Evolutionary conservation across 1,140 invertebrate species (phyloP).

Genomic region (Drosophila punjabiensis): DNA sequence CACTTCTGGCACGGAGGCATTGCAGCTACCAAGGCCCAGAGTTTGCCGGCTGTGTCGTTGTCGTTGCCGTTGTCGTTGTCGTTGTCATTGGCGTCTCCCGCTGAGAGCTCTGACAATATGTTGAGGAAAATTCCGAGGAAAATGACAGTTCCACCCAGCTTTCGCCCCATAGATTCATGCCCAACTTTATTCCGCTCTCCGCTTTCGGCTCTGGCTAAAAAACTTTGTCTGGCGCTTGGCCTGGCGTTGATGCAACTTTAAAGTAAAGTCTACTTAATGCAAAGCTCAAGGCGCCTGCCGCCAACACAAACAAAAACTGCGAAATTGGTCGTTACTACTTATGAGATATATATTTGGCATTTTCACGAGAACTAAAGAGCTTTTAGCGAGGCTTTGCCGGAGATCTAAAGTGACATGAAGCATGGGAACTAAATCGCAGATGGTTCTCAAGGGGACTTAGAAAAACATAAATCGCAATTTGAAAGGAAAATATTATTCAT

Average conservation of each 20-base stretch:
- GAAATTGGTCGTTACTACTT: slow-evolving; percentile 54
- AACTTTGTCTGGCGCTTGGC: slow-evolving; percentile 65
- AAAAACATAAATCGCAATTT: slow-evolving; percentile 1
- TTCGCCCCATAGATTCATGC: background rate
- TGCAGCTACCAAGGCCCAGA: slow-evolving; percentile 41
- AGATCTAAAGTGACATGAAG: slow-evolving; percentile 10
- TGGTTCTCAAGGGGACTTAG: background rate
- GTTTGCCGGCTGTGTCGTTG: slow-evolving; percentile 15
- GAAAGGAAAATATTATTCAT: background rate
- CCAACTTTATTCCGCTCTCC: slow-evolving; percentile 25
- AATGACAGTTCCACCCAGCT: slow-evolving; percentile 1
- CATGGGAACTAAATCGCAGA: background rate
- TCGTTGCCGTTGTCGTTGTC: slow-evolving; percentile 20
- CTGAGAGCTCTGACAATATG: slow-evolving; percentile 66
- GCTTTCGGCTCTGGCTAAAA: slow-evolving; percentile 34
- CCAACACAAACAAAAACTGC: slow-evolving; percentile 43
- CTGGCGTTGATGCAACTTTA: slow-evolving; percentile 68
- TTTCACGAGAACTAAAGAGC: slow-evolving; percentile 26
- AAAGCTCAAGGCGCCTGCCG: slow-evolving; percentile 55
- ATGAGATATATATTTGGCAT: slow-evolving; percentile 44
- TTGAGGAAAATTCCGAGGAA: slow-evolving; percentile 29
- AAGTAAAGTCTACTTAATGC: slow-evolving; percentile 72
- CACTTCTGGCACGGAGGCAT: slow-evolving; percentile 45
- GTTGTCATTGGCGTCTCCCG: slow-evolving; percentile 41
- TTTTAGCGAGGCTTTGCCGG: slow-evolving; percentile 11